Evolutionary conservation across 2,797 vertebrate genomes (phyloP).

Genomic region (Arremon brunneinucha): DNA sequence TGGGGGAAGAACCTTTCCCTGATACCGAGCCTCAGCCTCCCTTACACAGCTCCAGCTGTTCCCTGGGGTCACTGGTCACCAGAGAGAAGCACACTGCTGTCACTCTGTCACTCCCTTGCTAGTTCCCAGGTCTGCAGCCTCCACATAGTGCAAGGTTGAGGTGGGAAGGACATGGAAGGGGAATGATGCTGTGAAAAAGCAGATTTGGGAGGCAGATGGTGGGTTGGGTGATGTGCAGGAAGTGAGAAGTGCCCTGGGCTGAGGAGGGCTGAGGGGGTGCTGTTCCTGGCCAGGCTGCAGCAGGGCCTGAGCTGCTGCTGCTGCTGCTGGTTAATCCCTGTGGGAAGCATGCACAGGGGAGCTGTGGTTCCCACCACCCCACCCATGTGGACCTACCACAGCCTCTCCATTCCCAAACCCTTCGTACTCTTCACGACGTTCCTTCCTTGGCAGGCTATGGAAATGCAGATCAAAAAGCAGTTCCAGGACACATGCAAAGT

Average conservation of each 20-base stretch:
- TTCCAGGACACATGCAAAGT: constrained; percentile 99
- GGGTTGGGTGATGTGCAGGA: background rate
- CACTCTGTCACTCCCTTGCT: background rate
- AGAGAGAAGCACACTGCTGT: fast-evolving
- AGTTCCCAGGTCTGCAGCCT: background rate
- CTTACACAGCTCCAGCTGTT: background rate
- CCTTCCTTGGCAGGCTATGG: constrained; percentile 85
- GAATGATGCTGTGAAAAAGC: background rate
- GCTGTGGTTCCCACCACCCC: background rate
- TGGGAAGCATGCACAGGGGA: background rate
- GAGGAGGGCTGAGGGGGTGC: background rate
- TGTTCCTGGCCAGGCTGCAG: background rate
- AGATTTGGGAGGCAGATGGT: background rate
- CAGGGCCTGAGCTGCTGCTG: background rate
- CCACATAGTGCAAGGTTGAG: fast-evolving
- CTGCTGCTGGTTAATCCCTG: background rate
- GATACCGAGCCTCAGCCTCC: fast-evolving
- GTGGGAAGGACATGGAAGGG: background rate
- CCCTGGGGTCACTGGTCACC: too few species aligned
- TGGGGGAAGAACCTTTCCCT: background rate
- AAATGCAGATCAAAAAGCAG: constrained; percentile 99
- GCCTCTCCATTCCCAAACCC: background rate
- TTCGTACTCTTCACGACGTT: background rate
- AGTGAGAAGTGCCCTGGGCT: background rate
- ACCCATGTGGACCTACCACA: background rate